Conservation (phyloP, 2,113 vertebrate genomes). For the Morone chrysops region DNA sequence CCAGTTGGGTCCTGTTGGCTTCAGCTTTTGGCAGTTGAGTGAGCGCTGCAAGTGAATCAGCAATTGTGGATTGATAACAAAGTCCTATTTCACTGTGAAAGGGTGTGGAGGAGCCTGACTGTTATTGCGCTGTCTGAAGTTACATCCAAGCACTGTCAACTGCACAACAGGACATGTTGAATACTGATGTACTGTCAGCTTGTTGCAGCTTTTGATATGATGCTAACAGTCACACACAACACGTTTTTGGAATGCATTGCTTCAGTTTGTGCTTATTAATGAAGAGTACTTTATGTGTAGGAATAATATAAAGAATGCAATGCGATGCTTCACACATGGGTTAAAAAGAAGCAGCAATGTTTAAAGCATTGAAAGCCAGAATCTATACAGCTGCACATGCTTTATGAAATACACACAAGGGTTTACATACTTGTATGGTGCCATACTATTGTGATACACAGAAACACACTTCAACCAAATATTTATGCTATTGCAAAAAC, state of each 20-base stretch:
- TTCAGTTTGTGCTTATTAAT: constrained; percentile 58
- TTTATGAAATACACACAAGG: constrained; percentile 23
- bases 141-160: not conserved
- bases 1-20: not conserved
- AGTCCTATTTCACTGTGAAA: constrained; percentile 1
- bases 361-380: constrained; percentile 1
- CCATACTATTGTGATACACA: constrained; percentile 17
- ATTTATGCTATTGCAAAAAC: not conserved
- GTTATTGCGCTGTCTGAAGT: not conserved
- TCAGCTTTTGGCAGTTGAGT: constrained; percentile 40
- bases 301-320: not conserved
- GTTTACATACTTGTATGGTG: constrained; percentile 6
- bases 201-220: constrained; percentile 12
- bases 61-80: not conserved
- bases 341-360: not conserved
- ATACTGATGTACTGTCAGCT: not conserved
- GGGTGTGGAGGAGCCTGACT: not conserved
- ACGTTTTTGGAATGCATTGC: constrained; percentile 56
- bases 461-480: not conserved
- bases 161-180: not conserved
- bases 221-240: constrained; percentile 26
- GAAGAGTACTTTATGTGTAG: not conserved
- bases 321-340: not conserved
- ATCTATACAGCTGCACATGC: constrained; percentile 15
- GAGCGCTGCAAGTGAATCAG: constrained; percentile 5